Evolutionary conservation across 2,888 invertebrate genomes (phyloP).

Genomic region (Oasisia sp.): DNA sequence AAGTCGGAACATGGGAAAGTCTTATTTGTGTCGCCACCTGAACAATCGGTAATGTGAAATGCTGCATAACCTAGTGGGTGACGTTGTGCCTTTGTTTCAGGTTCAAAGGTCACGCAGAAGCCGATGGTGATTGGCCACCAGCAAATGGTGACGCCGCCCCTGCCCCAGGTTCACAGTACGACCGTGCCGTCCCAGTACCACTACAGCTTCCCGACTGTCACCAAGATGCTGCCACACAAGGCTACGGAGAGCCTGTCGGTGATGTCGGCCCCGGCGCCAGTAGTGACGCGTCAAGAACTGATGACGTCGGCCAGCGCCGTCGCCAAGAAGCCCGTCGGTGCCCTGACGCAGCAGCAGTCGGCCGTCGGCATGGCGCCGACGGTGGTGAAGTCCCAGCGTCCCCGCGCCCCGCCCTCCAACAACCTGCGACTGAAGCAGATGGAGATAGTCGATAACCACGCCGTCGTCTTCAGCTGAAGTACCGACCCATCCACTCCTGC

Average conservation of each 20-base stretch:
- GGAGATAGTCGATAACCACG: constrained; percentile 58
- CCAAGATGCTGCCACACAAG: constrained; percentile 28
- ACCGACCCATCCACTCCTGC: background rate
- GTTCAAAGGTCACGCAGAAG: constrained; percentile 31
- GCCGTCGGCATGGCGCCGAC: constrained; percentile 9
- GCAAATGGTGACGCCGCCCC: background rate
- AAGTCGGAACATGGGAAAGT: no score
- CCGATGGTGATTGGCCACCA: constrained; percentile 17
- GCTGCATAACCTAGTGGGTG: background rate
- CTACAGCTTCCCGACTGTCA: constrained; percentile 32
- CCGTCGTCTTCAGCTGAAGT: constrained; percentile 56
- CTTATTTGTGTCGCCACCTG: no score
- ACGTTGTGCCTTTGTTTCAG: constrained; percentile 14
- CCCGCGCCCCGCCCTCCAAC: constrained; percentile 50
- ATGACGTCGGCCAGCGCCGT: background rate
- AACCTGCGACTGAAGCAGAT: constrained; percentile 41
- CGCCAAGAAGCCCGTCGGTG: background rate
- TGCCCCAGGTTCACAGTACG: constrained; percentile 25
- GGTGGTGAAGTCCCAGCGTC: constrained; percentile 43
- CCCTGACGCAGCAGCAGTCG: background rate
- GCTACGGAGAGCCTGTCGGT: constrained; percentile 52
- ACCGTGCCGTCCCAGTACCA: constrained; percentile 25
- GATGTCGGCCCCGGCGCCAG: constrained; percentile 63
- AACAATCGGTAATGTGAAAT: background rate
- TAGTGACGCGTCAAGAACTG: constrained; percentile 57